phyloP scores from a whole-genome alignment of 2,888 invertebrate genomes.

The Rhagonycha lutea region DNA sequence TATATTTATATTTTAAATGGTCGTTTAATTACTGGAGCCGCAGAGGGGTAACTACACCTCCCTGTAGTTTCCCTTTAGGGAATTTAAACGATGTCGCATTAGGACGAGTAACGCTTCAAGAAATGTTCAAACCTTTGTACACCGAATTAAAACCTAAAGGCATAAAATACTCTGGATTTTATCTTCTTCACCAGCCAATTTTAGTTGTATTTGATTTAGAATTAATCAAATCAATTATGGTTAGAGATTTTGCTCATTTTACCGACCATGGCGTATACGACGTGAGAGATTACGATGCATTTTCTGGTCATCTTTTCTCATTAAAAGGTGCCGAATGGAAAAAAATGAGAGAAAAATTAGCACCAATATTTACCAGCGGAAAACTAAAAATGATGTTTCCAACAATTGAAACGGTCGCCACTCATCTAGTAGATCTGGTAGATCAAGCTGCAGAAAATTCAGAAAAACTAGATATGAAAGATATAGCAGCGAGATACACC shows the following conservation, averaged over 20 bases:
- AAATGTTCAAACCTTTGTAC: not conserved
- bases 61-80: not conserved
- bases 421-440: conserved; percentile 20
- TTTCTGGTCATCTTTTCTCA: not conserved
- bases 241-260: not conserved
- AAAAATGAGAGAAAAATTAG: not conserved
- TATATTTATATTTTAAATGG: not conserved
- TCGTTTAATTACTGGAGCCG: not conserved
- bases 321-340: not conserved
- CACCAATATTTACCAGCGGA: not conserved
- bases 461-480: conserved; percentile 51
- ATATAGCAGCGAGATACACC: conserved; percentile 53
- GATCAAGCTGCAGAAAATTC: conserved; percentile 30
- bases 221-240: not conserved
- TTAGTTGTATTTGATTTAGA: not conserved
- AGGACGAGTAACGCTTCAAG: not conserved
- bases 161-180: not conserved
- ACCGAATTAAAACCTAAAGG: not conserved
- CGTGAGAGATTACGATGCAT: not conserved
- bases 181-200: not conserved
- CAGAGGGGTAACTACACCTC: not conserved
- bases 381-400: not conserved
- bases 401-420: not conserved
- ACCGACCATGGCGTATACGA: not conserved
- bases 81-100: not conserved